Conservation (phyloP, 2,113 vertebrate genomes). For the Menidia beryllina region DNA sequence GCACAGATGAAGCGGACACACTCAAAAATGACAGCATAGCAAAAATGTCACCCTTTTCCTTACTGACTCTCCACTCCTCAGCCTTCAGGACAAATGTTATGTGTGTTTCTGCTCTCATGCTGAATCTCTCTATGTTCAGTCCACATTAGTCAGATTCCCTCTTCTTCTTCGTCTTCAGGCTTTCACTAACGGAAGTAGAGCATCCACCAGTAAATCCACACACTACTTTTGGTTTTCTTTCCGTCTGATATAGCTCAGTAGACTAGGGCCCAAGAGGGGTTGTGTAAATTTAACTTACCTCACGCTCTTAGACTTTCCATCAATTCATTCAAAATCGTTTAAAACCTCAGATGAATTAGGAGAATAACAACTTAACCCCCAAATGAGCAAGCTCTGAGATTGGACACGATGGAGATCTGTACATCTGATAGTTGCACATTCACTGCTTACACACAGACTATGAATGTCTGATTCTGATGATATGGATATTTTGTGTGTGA, state of each 20-base stretch:
- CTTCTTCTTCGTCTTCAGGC: constrained; percentile 34
- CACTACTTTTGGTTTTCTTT: constrained; percentile 10
- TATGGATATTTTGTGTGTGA: too few species aligned
- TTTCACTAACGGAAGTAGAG: neutral
- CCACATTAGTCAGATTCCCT: constrained; percentile 32
- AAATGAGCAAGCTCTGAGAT: constrained; percentile 12
- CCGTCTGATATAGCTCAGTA: constrained; percentile 20
- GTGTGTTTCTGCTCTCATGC: constrained; percentile 44
- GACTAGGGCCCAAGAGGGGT: constrained; percentile 4
- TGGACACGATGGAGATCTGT: constrained; percentile 15
- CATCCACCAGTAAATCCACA: constrained; percentile 8
- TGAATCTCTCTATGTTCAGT: constrained; percentile 40
- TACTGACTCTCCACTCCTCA: constrained; percentile 16
- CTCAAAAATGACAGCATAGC: constrained; percentile 13
- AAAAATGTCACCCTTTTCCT: neutral
- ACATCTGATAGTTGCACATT: constrained; percentile 1
- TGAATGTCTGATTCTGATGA: constrained; percentile 1
- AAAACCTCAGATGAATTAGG: constrained; percentile 17
- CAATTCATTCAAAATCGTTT: constrained; percentile 21
- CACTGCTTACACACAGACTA: constrained; percentile 12
- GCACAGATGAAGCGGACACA: constrained; percentile 15
- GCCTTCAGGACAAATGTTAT: constrained; percentile 30
- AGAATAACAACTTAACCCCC: constrained; percentile 35
- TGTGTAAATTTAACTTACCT: constrained; percentile 33
- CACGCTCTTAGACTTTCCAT: constrained; percentile 12